Conservation (phyloP, 2,888 invertebrate genomes). For the Meghimatium bilineatum region DNA sequence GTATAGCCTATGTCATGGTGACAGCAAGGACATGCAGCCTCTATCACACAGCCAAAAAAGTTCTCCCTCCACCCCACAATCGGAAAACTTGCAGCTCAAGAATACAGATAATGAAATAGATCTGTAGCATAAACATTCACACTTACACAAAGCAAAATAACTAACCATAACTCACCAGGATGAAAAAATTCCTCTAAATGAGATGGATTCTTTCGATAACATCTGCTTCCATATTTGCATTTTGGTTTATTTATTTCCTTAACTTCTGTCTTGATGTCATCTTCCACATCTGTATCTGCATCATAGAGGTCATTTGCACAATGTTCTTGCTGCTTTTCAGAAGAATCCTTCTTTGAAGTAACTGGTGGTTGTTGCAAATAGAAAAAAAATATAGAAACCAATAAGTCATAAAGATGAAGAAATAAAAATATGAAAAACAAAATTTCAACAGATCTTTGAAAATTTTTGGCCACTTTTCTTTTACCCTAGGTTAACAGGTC, state of each 20-base stretch:
- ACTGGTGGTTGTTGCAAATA: not conserved
- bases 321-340: not conserved
- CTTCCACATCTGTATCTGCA: conserved; percentile 46
- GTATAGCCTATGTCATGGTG: no score
- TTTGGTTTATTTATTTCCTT: conserved; percentile 52
- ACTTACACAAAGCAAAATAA: not conserved
- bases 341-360: not conserved
- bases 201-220: conserved; percentile 89
- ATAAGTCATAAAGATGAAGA: not conserved
- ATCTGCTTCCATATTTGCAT: conserved; percentile 87
- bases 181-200: conserved; percentile 90
- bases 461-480: no score
- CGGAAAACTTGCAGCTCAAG: no score
- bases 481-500: no score
- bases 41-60: no score
- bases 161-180: conserved; percentile 73
- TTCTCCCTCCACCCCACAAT: no score
- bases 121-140: not conserved
- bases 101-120: not conserved
- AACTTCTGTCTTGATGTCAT: conserved; percentile 22
- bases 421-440: not conserved
- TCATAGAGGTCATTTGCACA: conserved; percentile 47
- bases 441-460: no score
- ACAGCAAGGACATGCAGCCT: no score
- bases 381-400: not conserved